These are phyloP conservation scores for Albula goreensis DNA, from an alignment of 2,113 vertebrate species.

Conservation along the genomic window DNA sequence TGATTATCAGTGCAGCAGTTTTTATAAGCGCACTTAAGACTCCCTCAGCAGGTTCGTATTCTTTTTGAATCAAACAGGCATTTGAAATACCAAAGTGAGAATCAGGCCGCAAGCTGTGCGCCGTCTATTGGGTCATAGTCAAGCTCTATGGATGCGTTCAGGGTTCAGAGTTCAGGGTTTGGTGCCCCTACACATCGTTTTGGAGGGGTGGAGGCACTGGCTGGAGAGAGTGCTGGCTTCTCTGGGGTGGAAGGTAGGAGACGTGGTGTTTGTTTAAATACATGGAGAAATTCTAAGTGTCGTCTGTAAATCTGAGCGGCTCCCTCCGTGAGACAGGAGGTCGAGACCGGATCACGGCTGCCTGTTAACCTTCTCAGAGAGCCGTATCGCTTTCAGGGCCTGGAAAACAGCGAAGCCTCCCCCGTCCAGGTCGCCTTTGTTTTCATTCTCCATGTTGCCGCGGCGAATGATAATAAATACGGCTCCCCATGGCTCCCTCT, in stretches of 20 bases:
- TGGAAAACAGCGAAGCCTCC: constrained; percentile 9
- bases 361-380: constrained; percentile 59
- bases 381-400: constrained; percentile 60
- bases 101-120: background rate
- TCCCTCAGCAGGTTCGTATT: background rate
- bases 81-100: background rate
- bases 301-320: constrained; percentile 53
- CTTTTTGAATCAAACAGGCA: background rate
- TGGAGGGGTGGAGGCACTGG: background rate
- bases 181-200: background rate
- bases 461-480: constrained; percentile 67
- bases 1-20: background rate
- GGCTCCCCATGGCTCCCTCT: constrained; percentile 46
- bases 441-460: constrained; percentile 59
- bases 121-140: background rate
- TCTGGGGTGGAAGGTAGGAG: background rate
- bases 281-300: constrained; percentile 39
- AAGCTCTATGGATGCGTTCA: background rate
- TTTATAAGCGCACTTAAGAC: background rate
- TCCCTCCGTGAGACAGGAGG: constrained; percentile 39
- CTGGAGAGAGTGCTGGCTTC: background rate
- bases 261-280: constrained; percentile 47
- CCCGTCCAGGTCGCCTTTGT: constrained; percentile 35
- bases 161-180: constrained; percentile 8
- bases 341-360: constrained; percentile 48